Base-by-base conservation (phyloP, 1,140 invertebrate species). In the Sinonovacula constricta region DNA sequence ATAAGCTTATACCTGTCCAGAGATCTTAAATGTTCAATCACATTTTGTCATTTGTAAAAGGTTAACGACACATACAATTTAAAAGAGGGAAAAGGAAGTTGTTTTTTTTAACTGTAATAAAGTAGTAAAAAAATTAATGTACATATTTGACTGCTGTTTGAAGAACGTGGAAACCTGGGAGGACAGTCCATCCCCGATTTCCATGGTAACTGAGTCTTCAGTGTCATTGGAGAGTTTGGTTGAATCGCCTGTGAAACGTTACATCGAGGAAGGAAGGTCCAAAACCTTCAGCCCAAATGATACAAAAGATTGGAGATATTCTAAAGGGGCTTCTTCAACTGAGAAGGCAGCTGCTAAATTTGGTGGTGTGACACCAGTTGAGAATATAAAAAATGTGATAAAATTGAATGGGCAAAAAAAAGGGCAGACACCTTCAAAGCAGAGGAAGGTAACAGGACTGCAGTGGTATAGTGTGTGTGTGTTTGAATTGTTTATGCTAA, bases 161-260 rank as follows among this genome's bases (percentile, higher is more conserved):
- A 45, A 45, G 39, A 59, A 60, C 30, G 59, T 65, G 1, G 65
- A 54, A 45, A 75, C 63, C 34, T 75, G 71, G 71, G 71, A 75
- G 2, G 71, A 75, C 30, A 51, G 56, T 12, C 71, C 71, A 28
- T 75, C 71, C 7, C 71, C 71, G 2, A 34, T 14, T 24, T 63
- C 71, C 18, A 33, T 34, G 10, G 53, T 60, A 7, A 14, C 49
- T 18, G 59, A 24, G 2, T 63, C 71, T 34, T 53, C 60, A 18
- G 56, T 72, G 18, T 75, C 71, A 2, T 33, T 63, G 39, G 28
- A 65, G 36, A 65, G 39, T 34, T 39, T 63, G 30, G 51, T 65
- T n/a, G 71, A 75, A 65, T 75, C 71, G n/a, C 71, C 71, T 12
- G 71, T 75, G 12, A 75, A 75, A 75, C 60, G 62, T 28, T 75